These are phyloP conservation scores for Papilio polyxenes DNA, from an alignment of 1,140 invertebrate species.

Conservation along the genomic window DNA sequence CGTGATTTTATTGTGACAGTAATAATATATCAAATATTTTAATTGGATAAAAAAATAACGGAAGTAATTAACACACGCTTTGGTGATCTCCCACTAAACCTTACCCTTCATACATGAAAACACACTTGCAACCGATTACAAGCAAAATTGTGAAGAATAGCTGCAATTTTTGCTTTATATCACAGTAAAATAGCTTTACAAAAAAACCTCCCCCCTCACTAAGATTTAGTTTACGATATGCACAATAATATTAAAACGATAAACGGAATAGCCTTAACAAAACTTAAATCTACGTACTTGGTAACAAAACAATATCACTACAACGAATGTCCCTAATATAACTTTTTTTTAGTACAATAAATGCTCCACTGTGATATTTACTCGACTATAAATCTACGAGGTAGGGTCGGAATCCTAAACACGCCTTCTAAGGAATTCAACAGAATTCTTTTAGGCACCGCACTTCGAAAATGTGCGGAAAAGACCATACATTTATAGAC, in stretches of 20 bases:
- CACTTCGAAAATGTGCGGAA: background rate
- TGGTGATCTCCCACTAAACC: background rate
- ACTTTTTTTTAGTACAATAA: conserved; percentile 61
- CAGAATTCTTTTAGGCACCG: background rate
- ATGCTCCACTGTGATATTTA: conserved; percentile 67
- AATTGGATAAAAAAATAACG: background rate
- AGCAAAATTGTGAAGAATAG: conserved; percentile 46
- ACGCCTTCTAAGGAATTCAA: too few species aligned
- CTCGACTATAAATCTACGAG: conserved; percentile 69
- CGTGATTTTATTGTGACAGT: background rate
- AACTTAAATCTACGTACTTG: conserved; percentile 60
- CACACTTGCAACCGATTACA: conserved; percentile 41
- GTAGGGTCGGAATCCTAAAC: conserved; percentile 56
- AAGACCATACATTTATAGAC: background rate
- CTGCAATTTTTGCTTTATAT: conserved; percentile 53
- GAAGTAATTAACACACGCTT: background rate
- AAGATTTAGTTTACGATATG: conserved; percentile 42
- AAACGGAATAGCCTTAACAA: conserved; percentile 55
- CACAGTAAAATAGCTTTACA: conserved; percentile 36
- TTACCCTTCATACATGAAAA: conserved; percentile 30
- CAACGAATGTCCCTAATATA: conserved; percentile 47
- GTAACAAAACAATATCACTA: conserved; percentile 77
- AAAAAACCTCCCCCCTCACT: conserved; percentile 31
- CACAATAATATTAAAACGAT: conserved; percentile 43
- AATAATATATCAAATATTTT: background rate